Evolutionary conservation across 2,113 vertebrate species (phyloP), one percentile per base, ranked within the genome.

Genomic region (Choloepus hoffmanni): DNA sequence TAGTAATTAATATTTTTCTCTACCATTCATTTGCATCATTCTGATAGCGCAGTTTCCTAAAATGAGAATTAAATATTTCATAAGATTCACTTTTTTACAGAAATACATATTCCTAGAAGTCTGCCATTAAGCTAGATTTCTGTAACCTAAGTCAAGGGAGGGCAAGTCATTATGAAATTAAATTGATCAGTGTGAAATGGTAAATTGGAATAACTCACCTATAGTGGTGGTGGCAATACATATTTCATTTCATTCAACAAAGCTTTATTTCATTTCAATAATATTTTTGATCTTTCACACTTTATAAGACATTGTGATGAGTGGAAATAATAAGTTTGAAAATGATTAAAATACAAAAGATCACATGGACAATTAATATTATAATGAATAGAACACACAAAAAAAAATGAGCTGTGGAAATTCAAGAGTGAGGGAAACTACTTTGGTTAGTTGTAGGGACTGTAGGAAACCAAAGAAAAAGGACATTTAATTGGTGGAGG

Each of bases 1-100:
- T 92, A 83, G 72, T 28, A 72, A 77, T 83, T 88, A 96, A 77
- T 76, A 74, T 45, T 62, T 81, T 74, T 74, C 60, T 87, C 23
- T 70, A 11, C 28, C 28, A 77, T 33, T 93, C 78, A 83, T 7
- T 53, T 92, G 9, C 23, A n/a, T 24, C 8, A 78, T 14, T 53
- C 33, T 30, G 16, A 62, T 40, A 73, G 60, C 30, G 15, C 72
- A 33, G 4, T 36, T 96, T 85, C 53, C 43, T 74, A 83, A 65
- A 58, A 68, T 70, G 18, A 87, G 95, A 81, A 30, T 12, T 89
- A 45, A 93, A 65, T 85, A 84, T 65, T 82, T 85, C 26, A 48
- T 60, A 55, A 72, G 30, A 62, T 67, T 78, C 76, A 26, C 36
- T 90, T 60, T 88, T 74, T 85, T 26, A 12, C 72, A 94, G 65